These are phyloP conservation scores for Machimus rusticus DNA, from an alignment of 2,888 invertebrate genomes.

Conservation along the genomic window DNA sequence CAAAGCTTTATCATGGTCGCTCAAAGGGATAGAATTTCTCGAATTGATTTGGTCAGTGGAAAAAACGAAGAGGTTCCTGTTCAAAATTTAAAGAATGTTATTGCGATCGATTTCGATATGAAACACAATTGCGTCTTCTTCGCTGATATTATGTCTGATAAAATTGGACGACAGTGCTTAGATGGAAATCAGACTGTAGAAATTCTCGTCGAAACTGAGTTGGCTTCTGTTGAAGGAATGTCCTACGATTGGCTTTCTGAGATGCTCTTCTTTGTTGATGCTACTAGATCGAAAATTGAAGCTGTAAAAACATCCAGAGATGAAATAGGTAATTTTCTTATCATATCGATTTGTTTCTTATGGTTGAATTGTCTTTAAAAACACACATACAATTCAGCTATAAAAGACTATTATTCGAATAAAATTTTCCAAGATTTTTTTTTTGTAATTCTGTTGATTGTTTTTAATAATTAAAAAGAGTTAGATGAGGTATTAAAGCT, in stretches of 20 bases:
- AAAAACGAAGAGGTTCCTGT: conserved; percentile 72
- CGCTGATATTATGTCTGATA: conserved; percentile 83
- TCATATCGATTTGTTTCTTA: not conserved
- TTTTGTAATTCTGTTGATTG: too few relatives aligned
- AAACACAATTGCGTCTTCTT: conserved; percentile 86
- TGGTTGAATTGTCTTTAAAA: not conserved
- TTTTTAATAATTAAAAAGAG: not conserved
- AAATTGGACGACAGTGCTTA: conserved; percentile 80
- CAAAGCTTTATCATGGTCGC: conserved; percentile 84
- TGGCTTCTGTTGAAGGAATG: conserved; percentile 87
- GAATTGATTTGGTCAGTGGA: conserved; percentile 71
- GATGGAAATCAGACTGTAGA: conserved; percentile 71
- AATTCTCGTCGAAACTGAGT: conserved; percentile 74
- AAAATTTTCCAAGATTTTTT: too few relatives aligned
- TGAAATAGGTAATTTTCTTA: conserved; percentile 42
- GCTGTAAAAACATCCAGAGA: conserved; percentile 70
- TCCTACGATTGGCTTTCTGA: conserved; percentile 89
- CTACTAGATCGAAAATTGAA: conserved; percentile 79
- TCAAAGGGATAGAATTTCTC: conserved; percentile 76
- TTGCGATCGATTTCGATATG: conserved; percentile 87
- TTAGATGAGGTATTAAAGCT: not conserved
- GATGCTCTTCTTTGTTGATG: conserved; percentile 88
- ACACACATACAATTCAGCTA: too few relatives aligned
- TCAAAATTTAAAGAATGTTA: conserved; percentile 77
- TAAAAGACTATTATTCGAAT: too few relatives aligned